A percentile compares a stretch with the other conserved stretches of the same genome.
These are phyloP conservation scores for Mesoligia furuncula DNA, from an alignment of 2,888 invertebrate species.

Conservation along the genomic window DNA sequence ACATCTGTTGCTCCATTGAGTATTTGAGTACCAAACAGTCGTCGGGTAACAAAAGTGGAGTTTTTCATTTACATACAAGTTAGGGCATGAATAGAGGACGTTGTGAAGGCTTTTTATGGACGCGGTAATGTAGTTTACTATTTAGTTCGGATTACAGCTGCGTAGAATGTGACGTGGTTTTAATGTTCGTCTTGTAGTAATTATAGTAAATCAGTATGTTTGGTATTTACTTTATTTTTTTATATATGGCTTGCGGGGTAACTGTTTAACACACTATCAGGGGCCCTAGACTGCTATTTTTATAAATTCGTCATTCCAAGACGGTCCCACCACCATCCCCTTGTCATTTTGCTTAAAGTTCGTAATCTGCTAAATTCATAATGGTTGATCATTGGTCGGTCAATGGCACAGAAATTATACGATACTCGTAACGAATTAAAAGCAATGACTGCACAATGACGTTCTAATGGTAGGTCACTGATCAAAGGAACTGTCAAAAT, in stretches of 20 bases:
- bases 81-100: slow-evolving; percentile 52
- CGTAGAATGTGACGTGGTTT: slow-evolving; percentile 1
- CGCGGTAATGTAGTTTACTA: slow-evolving; percentile 25
- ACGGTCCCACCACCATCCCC: too few relatives aligned
- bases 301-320: too few relatives aligned
- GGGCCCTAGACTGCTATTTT: too few relatives aligned
- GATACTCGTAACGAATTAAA: too few relatives aligned
- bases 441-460: too few relatives aligned
- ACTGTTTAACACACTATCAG: too few relatives aligned
- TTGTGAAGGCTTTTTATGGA: slow-evolving; percentile 51
- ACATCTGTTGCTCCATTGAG: slow-evolving; percentile 63
- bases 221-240: neutral
- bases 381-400: too few relatives aligned
- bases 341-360: too few relatives aligned
- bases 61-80: slow-evolving; percentile 64
- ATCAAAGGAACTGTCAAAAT: too few relatives aligned
- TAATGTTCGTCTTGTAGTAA: slow-evolving; percentile 5
- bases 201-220: slow-evolving; percentile 1
- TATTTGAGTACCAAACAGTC: slow-evolving; percentile 36
- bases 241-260: neutral
- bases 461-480: too few relatives aligned
- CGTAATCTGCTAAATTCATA: too few relatives aligned
- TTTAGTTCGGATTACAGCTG: slow-evolving; percentile 24
- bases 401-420: too few relatives aligned
- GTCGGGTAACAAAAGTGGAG: slow-evolving; percentile 43